phyloP scores from a whole-genome alignment of 2,888 invertebrate genomes.

The Theretra japonica region DNA sequence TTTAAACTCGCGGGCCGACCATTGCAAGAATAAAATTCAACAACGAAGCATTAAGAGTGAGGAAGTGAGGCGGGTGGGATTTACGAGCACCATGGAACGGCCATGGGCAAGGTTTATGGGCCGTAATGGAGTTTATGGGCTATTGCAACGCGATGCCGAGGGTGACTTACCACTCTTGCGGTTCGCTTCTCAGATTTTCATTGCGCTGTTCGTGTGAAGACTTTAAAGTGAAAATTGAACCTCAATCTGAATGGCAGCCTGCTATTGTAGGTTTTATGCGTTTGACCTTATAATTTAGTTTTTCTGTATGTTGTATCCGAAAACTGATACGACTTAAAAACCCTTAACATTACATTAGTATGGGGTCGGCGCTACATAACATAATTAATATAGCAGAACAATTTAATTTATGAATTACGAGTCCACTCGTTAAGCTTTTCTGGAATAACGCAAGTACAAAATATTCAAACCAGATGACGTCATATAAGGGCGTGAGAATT shows the following conservation, averaged over 20 bases:
- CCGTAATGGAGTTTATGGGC: slow-evolving; percentile 58
- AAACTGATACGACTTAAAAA: too few relatives aligned
- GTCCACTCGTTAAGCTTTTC: too few relatives aligned
- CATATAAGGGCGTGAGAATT: slow-evolving; percentile 29
- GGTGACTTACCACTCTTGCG: slow-evolving; percentile 31
- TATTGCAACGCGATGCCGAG: slow-evolving; percentile 52
- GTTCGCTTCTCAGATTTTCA: slow-evolving; percentile 40
- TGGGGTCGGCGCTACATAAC: too few relatives aligned
- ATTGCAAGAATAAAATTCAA: slow-evolving; percentile 36
- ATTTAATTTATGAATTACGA: background rate
- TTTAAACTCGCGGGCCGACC: slow-evolving; percentile 27
- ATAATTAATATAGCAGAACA: too few relatives aligned
- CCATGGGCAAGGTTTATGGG: slow-evolving; percentile 62
- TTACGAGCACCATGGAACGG: slow-evolving; percentile 52
- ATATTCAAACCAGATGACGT: slow-evolving; percentile 28
- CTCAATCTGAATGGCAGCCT: too few relatives aligned
- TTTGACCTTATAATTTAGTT: too few relatives aligned
- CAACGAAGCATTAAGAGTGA: slow-evolving; percentile 44
- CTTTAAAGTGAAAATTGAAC: too few relatives aligned
- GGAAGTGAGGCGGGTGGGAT: slow-evolving; percentile 45
- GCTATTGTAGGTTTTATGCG: too few relatives aligned
- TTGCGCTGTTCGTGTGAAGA: slow-evolving; percentile 30
- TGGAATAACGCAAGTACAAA: too few relatives aligned
- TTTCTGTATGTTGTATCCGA: too few relatives aligned
- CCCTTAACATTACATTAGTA: too few relatives aligned